Evolutionary conservation across 2,888 invertebrate species (phyloP).

Genomic region (Holacanthella duospinosa): DNA sequence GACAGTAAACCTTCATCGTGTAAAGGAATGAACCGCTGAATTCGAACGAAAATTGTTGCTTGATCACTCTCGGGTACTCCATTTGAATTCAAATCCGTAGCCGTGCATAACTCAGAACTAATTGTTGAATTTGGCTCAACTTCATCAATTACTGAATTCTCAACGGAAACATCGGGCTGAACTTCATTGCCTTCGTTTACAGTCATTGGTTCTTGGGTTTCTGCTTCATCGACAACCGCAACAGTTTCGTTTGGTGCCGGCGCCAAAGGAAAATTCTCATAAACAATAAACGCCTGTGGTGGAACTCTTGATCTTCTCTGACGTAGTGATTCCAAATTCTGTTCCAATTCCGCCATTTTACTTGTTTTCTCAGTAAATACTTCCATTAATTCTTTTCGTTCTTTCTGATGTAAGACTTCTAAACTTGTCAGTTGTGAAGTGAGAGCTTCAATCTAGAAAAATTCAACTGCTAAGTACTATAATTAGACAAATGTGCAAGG

Average conservation of each 20-base stretch:
- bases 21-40: not conserved
- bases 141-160: not conserved
- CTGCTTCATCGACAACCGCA: not conserved
- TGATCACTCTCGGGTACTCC: no score
- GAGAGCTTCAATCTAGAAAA: conserved; percentile 14
- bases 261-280: not conserved
- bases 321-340: conserved; percentile 16
- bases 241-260: not conserved
- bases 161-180: not conserved
- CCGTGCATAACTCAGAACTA: not conserved
- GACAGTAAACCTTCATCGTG: not conserved
- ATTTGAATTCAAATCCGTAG: no score
- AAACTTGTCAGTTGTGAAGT: conserved; percentile 21
- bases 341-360: conserved; percentile 25
- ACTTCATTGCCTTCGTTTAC: not conserved
- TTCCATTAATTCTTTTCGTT: conserved; percentile 26
- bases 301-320: not conserved
- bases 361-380: conserved; percentile 24
- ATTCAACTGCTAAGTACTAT: not conserved
- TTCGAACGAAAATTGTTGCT: not conserved
- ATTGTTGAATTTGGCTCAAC: not conserved
- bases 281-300: not conserved
- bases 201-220: not conserved
- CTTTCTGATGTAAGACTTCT: conserved; percentile 24
- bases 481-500: not conserved